Evolutionary conservation across 1,140 invertebrate genomes (phyloP), one percentile per base, ranked within the genome.

Genomic region (Asobara japonica): DNA sequence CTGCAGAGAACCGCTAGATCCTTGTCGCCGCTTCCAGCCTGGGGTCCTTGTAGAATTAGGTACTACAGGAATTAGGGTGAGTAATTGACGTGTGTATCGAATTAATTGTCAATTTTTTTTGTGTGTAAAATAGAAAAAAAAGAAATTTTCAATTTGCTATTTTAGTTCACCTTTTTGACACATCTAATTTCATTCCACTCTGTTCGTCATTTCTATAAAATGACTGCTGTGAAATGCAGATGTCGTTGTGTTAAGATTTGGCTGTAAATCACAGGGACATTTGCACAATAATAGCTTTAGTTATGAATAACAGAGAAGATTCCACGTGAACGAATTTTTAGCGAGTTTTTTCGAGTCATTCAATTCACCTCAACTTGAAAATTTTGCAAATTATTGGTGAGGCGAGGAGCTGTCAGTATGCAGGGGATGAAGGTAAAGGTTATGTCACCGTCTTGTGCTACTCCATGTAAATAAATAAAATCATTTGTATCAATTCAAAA

Each of bases 21-120:
- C 72, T 65, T 87, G 84, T 22, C 84, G 86, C 66, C 75, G 74
- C 41, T 86, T 84, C 79, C 85, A 87, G 74, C 85, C 85, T 0
- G 84, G 85, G 38, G 74, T 76, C 56, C 72, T 86, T 31, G 73
- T 82, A 18, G 85, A 86, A 78, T 76, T 87, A 67, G 82, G 83
- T 51, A 78, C 82, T 72, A 83, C 80, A 2, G 56, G 25, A 61
- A 48, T 80, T 22, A 82, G 77, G 62, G 83, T 84, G 77, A 27
- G 74, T 75, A 64, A 76, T 71, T 29, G n/a, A 62, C 30, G 2
- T 38, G 31, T 18, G 25, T 0, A 60, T 56, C 18, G 0, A 62
- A 61, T 36, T n/a, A 25, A 60, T 60, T 8, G 25, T 60, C 25
- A 60, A 5, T 25, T 60, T 60, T 60, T 60, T 60, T 60, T 60